phyloP scores from a whole-genome alignment of 2,113 vertebrate species.

The Otocyon megalotis region DNA sequence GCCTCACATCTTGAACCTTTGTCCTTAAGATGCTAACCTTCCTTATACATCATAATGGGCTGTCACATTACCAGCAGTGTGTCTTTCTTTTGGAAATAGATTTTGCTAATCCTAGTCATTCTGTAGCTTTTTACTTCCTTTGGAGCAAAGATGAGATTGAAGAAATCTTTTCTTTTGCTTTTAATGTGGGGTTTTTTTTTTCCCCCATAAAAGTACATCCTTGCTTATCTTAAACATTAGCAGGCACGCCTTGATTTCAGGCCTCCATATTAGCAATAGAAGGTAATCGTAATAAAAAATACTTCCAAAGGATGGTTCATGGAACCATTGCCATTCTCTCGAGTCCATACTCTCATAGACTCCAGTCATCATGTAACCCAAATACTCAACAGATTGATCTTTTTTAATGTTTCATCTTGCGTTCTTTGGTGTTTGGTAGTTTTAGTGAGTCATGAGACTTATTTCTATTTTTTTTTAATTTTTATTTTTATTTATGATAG shows the following conservation, averaged over 20 bases:
- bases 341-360: not conserved
- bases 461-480: too few relatives aligned
- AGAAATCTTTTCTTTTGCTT: constrained; percentile 28
- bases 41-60: not conserved
- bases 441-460: not conserved
- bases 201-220: not conserved
- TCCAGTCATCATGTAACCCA: not conserved
- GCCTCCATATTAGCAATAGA: not conserved
- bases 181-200: not conserved
- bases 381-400: not conserved
- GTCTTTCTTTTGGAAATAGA: not conserved
- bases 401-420: not conserved
- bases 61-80: not conserved
- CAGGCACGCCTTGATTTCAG: not conserved
- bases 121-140: not conserved
- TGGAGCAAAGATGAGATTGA: not conserved
- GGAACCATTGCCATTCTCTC: not conserved
- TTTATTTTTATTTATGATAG: too few relatives aligned
- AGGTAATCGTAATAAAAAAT: constrained; percentile 12
- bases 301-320: not conserved
- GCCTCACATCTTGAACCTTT: not conserved
- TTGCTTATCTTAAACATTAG: not conserved
- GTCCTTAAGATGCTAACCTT: not conserved
- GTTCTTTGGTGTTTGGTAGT: not conserved
- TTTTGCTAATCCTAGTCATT: not conserved